Conservation (phyloP, 2,797 vertebrate species). For the Enteromius paludinosus region DNA sequence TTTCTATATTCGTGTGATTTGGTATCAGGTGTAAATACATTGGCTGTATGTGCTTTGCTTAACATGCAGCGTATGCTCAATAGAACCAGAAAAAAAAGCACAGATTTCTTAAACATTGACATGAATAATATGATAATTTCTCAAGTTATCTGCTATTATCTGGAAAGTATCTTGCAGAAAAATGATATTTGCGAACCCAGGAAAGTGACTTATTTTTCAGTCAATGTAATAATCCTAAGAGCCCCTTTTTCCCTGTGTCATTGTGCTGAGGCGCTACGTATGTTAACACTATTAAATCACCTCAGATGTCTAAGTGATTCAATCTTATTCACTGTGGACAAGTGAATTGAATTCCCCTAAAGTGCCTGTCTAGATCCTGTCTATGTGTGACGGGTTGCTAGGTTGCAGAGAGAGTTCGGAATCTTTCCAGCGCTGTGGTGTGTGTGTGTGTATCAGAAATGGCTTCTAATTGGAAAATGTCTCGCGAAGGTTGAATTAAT, state of each 20-base stretch:
- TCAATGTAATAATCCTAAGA: slow-evolving; percentile 76
- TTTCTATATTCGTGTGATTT: slow-evolving; percentile 19
- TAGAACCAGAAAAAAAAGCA: not conserved
- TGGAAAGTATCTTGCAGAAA: slow-evolving; percentile 75
- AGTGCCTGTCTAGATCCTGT: slow-evolving; percentile 83
- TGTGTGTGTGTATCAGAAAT: slow-evolving; percentile 54
- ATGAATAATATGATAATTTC: slow-evolving; percentile 65
- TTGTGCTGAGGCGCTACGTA: slow-evolving; percentile 70
- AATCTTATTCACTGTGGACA: slow-evolving; percentile 78
- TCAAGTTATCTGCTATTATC: slow-evolving; percentile 71
- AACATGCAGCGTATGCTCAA: not conserved
- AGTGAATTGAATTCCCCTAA: slow-evolving; percentile 81
- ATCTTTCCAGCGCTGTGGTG: slow-evolving; percentile 71
- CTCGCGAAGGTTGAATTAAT: slow-evolving; percentile 29
- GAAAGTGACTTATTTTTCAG: slow-evolving; percentile 77
- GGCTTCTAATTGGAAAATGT: slow-evolving; percentile 13
- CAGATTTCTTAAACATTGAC: not conserved
- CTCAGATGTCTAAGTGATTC: slow-evolving; percentile 81
- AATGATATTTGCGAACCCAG: slow-evolving; percentile 63
- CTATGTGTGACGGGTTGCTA: slow-evolving; percentile 76
- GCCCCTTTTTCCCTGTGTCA: slow-evolving; percentile 63
- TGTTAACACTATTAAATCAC: slow-evolving; percentile 83
- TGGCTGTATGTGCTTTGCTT: not conserved
- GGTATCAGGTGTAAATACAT: slow-evolving; percentile 7
- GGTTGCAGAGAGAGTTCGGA: slow-evolving; percentile 71